Evolutionary conservation across 2,888 invertebrate species (phyloP).

Genomic region (Oligia fasciuncula): DNA sequence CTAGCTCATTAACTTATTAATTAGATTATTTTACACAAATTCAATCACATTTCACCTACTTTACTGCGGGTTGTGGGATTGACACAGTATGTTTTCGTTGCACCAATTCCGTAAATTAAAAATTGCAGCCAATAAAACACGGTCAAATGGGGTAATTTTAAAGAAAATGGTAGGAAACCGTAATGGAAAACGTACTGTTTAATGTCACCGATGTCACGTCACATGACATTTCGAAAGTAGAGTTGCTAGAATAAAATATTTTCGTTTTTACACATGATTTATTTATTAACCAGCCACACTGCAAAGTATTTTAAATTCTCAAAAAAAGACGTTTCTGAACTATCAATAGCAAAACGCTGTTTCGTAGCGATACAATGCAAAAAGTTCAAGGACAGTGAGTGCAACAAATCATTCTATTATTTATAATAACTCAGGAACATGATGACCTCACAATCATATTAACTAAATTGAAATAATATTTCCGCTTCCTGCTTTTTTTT

Average conservation of each 20-base stretch:
- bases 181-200: slow-evolving; percentile 61
- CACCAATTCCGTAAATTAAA: background rate
- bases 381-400: slow-evolving; percentile 26
- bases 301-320: background rate
- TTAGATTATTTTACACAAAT: slow-evolving; percentile 68
- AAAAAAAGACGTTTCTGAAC: background rate
- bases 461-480: background rate
- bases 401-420: slow-evolving; percentile 1
- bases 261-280: background rate
- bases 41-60: slow-evolving; percentile 65
- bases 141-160: rapidly evolving
- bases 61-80: slow-evolving; percentile 58
- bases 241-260: slow-evolving; percentile 53
- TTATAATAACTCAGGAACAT: background rate
- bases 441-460: slow-evolving; percentile 23
- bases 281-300: background rate
- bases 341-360: background rate
- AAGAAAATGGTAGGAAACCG: rapidly evolving
- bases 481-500: slow-evolving; percentile 30
- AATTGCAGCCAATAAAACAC: slow-evolving; percentile 54
- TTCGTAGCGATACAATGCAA: background rate
- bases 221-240: slow-evolving; percentile 69
- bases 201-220: slow-evolving; percentile 70
- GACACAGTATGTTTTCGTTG: slow-evolving; percentile 58
- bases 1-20: slow-evolving; percentile 74